Percentiles rank a stretch among this genome's conserved stretches.
Evolutionary conservation across 1,140 invertebrate species (phyloP).

Genomic region (Drosophila carrolli): DNA sequence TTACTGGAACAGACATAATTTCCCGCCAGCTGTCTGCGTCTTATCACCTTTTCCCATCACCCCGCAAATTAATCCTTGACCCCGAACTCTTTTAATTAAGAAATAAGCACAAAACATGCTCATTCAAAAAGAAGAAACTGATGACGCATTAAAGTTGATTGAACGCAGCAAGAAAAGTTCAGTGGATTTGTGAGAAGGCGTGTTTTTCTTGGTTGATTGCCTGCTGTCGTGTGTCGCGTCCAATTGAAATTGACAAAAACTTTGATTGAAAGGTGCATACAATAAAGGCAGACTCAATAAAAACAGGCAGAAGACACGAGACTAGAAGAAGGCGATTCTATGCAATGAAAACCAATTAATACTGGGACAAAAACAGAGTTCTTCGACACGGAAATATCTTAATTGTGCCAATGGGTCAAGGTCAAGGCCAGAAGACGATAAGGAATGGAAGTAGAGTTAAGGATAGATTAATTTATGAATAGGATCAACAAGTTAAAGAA

Average conservation of each 20-base stretch:
- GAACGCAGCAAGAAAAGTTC: constrained; percentile 21
- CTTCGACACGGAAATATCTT: constrained; percentile 12
- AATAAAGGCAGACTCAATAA: constrained; percentile 8
- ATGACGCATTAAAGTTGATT: constrained; percentile 66
- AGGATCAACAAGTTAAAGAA: too few species aligned
- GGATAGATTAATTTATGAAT: too few species aligned
- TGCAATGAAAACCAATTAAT: constrained; percentile 25
- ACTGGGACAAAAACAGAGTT: neutral
- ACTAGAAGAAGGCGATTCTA: constrained; percentile 7
- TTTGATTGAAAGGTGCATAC: constrained; percentile 66
- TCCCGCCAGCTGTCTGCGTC: neutral
- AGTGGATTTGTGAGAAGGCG: constrained; percentile 30
- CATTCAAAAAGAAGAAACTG: constrained; percentile 3
- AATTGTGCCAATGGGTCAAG: neutral
- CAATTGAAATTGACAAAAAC: constrained; percentile 69
- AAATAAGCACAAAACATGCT: constrained; percentile 27
- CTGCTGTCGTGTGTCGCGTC: constrained; percentile 34
- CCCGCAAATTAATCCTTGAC: constrained; percentile 77
- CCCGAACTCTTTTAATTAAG: constrained; percentile 69
- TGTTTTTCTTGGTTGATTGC: constrained; percentile 45
- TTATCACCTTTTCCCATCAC: constrained; percentile 8
- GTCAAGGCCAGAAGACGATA: neutral
- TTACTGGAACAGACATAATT: constrained; percentile 20
- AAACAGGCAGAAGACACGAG: constrained; percentile 10
- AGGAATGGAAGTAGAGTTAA: too few species aligned